Percentiles rank a stretch among this genome's conserved stretches.
Evolutionary conservation across 2,888 invertebrate genomes (phyloP).

Genomic region (Agrotis clavis): DNA sequence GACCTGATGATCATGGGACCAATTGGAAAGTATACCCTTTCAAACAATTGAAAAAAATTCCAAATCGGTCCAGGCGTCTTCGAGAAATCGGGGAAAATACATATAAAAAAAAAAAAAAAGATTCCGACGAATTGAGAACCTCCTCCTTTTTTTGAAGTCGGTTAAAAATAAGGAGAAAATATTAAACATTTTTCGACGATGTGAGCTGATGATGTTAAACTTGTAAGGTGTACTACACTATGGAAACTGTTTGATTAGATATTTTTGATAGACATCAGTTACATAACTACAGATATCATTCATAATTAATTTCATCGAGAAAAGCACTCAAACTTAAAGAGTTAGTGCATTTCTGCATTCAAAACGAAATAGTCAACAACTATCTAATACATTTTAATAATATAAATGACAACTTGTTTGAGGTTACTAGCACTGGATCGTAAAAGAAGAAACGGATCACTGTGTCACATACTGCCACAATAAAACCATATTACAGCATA

Average conservation of each 20-base stretch:
- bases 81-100: no score
- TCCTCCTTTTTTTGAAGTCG: no score
- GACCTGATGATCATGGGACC: no score
- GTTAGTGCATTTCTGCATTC: background rate
- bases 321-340: background rate
- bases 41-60: no score
- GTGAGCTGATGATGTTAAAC: background rate
- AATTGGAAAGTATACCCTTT: no score
- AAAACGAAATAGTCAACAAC: background rate
- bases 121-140: no score
- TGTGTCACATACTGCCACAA: slow-evolving; percentile 56
- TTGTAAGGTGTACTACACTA: background rate
- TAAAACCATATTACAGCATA: slow-evolving; percentile 53
- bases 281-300: background rate
- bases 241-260: background rate
- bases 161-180: background rate
- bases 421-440: slow-evolving; percentile 35
- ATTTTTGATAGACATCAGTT: no score
- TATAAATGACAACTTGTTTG: slow-evolving; percentile 43
- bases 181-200: no score
- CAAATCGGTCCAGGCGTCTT: no score
- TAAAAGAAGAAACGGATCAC: slow-evolving; percentile 59
- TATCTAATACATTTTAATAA: slow-evolving; percentile 15
- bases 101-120: no score
- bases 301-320: slow-evolving; percentile 6